Evolutionary conservation across 1,140 invertebrate species (phyloP).

Genomic region (Lepidurus apus): DNA sequence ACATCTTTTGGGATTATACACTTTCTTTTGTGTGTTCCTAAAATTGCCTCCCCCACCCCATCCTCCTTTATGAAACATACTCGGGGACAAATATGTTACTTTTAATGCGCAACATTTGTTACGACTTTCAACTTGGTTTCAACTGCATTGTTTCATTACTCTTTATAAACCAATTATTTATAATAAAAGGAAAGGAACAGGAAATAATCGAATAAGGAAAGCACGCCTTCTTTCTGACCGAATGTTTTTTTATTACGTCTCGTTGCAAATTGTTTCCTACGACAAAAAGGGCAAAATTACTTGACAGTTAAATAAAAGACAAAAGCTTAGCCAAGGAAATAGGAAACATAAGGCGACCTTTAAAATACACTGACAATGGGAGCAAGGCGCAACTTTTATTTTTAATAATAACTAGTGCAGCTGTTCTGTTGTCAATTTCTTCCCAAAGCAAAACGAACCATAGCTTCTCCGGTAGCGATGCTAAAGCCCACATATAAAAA

Average conservation of each 20-base stretch:
- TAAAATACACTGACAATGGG: slow-evolving; percentile 3
- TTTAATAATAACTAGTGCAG: neutral
- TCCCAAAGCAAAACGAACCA: neutral
- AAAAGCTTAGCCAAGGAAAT: neutral
- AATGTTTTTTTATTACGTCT: neutral
- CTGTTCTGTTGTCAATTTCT: neutral
- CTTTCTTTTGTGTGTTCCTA: too few species aligned
- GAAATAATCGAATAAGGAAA: too few species aligned
- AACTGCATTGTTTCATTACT: too few species aligned
- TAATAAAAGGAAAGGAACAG: too few species aligned
- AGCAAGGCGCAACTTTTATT: neutral
- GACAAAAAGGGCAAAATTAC: neutral
- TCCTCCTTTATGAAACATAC: too few species aligned
- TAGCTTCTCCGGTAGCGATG: neutral
- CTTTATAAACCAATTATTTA: too few species aligned
- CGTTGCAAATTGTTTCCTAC: slow-evolving; percentile 14
- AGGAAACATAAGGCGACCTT: neutral
- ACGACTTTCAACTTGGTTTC: too few species aligned
- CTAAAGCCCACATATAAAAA: neutral
- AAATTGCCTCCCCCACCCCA: too few species aligned
- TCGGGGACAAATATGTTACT: too few species aligned
- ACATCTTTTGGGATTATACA: too few species aligned
- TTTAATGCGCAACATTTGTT: too few species aligned
- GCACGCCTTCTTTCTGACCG: neutral
- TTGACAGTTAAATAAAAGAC: slow-evolving; percentile 13